Evolutionary conservation across 2,797 vertebrate species (phyloP), one percentile per base, ranked within the genome.

Genomic region (Trematomus bernacchii): DNA sequence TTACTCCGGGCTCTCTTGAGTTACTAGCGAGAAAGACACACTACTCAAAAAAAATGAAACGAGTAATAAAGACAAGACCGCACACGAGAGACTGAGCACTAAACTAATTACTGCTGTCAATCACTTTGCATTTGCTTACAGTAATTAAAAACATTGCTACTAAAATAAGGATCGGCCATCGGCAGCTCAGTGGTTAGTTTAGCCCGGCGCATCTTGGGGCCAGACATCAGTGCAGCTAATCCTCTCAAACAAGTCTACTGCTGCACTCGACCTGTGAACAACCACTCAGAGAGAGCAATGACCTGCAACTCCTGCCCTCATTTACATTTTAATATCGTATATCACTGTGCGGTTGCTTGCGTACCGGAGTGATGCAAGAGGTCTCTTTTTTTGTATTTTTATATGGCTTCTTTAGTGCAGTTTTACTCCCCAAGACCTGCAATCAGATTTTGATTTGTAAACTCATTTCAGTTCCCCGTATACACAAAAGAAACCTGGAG

Each of bases 91-190:
- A 57, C 16, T 7, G 50, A 76, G 61, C 82, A 63, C 51, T 83
- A 71, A 62, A 82, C 57, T 82, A 86, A 87, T 87, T 80, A 79
- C 66, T 62, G 61, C 52, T 77, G 71, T 85, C 79, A 84, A 73
- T 89, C 86, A 87, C 64, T 66, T 48, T 73, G 77, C 65, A 69
- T 89, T 84, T 66, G 48, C 81, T 77, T 71, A 84, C 66, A 84
- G 75, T 88, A 84, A 89, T 91, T 88, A 88, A 83, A 87, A 87
- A 82, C 73, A 47, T 44, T 27, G 78, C 70, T 86, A 75, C 84
- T 90, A 85, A 86, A 77, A 80, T 80, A 77, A 81, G 71, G 70
- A 80, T 81, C 16, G 48, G 69, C 52, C 64, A 77, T 72, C 87
- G 66, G 78, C 81, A 81, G 81, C 77, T 81, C 63, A 74, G 69